Base-by-base conservation (phyloP, 2,113 vertebrate species). In the Xiphias gladius region DNA sequence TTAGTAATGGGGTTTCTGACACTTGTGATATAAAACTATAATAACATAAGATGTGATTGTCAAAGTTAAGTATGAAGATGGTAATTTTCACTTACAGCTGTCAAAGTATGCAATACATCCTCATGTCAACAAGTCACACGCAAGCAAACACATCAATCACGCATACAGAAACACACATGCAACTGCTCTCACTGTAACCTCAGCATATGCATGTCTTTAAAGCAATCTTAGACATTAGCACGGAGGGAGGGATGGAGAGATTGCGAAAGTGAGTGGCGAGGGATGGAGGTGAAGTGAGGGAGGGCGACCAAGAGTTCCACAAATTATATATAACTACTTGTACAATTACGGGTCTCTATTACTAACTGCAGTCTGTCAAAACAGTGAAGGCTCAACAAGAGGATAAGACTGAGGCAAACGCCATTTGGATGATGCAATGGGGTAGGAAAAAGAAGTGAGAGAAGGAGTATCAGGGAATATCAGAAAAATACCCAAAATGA, bases 281-380 rank as follows among this genome's bases (percentile, higher is more conserved):
- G 35, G 61, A 52, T 62, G 39, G 62, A 88, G 78, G 48, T 61
- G 57, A 81, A 82, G 79, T 1, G 19, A 75, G 41, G 32, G 52
- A 68, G 26, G 41, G 41, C 58, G 24, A 86, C 86, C 79, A 69
- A 88, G 87, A 73, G 72, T 67, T 78, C 41, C 52, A 77, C 73
- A 84, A 81, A 90, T 90, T 86, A 88, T 79, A 80, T 52, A 79
- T 81, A 86, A 89, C 80, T 67, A 57, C 86, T 79, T 63, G 63
- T 70, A 39, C 82, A 88, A 89, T 88, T 85, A 88, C 62, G 46
- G 83, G 63, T 81, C 82, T 83, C 68, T 52, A 83, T 86, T 76
- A 80, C 81, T 65, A 84, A 89, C 58, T 84, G 84, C 54, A 48
- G 77, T 64, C 77, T 90, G 80, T 83, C 89, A 90, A 67, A 89